These are phyloP conservation scores for Pangasianodon gigas DNA, from an alignment of 2,113 vertebrate species.

Conservation along the genomic window DNA sequence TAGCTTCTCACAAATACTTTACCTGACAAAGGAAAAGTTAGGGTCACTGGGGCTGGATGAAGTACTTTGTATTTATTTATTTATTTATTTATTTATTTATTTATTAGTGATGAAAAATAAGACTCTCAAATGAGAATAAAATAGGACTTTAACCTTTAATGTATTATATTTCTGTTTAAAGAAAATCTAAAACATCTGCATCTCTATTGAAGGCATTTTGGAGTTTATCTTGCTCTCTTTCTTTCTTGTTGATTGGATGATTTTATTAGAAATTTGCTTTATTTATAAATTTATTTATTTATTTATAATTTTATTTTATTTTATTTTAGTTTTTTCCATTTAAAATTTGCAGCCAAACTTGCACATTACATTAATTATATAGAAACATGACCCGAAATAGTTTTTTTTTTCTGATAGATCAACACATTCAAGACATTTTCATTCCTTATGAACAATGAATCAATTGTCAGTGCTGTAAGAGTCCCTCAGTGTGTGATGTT, in stretches of 20 bases:
- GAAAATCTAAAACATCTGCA: not conserved
- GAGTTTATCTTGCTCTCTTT: not conserved
- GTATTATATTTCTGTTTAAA: not conserved
- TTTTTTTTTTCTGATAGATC: not conserved
- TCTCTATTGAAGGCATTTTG: not conserved
- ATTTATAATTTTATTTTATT: too few relatives aligned
- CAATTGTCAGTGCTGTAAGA: not conserved
- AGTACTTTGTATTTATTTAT: not conserved
- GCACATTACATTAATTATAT: not conserved
- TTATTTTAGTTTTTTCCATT: too few relatives aligned
- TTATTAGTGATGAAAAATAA: not conserved
- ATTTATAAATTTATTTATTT: not conserved
- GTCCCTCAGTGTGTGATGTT: not conserved
- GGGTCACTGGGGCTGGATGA: not conserved
- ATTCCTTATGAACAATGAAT: not conserved
- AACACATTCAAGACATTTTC: not conserved
- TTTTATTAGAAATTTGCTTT: not conserved
- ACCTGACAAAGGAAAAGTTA: not conserved
- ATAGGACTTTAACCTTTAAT: not conserved
- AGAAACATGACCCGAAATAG: not conserved
- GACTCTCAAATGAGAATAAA: not conserved
- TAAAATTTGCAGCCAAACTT: not conserved
- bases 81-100: not conserved
- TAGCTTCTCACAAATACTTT: not conserved
- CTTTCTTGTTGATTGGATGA: not conserved